These are phyloP conservation scores for Mechanitis messenoides DNA, from an alignment of 2,888 invertebrate species.

Conservation along the genomic window DNA sequence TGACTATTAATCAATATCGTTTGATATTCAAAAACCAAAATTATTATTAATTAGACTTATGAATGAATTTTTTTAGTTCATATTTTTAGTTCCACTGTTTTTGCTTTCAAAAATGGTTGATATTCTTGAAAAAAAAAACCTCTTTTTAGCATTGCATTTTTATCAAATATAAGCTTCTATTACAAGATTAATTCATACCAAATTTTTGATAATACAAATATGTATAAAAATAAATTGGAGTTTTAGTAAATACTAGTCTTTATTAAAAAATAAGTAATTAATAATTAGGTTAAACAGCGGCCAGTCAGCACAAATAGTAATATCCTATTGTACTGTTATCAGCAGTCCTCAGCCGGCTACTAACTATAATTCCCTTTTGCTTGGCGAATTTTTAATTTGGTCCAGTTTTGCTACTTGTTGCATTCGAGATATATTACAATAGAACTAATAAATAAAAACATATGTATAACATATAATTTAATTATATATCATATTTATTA, in stretches of 20 bases:
- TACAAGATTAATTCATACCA: not conserved
- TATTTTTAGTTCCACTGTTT: too few species aligned
- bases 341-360: constrained; percentile 52
- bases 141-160: too few species aligned
- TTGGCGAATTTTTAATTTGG: constrained; percentile 63
- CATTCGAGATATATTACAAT: constrained; percentile 24
- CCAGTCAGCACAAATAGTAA: constrained; percentile 60
- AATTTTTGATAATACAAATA: not conserved
- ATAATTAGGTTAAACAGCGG: constrained; percentile 52
- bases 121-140: too few species aligned
- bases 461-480: not conserved
- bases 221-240: not conserved
- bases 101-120: too few species aligned
- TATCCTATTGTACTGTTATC: constrained; percentile 71
- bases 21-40: constrained; percentile 29
- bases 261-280: constrained; percentile 44
- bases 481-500: not conserved
- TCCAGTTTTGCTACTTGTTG: constrained; percentile 38
- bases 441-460: constrained; percentile 1
- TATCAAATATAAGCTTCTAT: too few species aligned
- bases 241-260: constrained; percentile 31
- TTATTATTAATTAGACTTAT: not conserved
- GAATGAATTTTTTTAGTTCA: too few species aligned
- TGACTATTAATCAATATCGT: constrained; percentile 51
- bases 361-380: constrained; percentile 69